Conservation (phyloP, 2,797 vertebrate species). For the Cyprinella venusta region DNA sequence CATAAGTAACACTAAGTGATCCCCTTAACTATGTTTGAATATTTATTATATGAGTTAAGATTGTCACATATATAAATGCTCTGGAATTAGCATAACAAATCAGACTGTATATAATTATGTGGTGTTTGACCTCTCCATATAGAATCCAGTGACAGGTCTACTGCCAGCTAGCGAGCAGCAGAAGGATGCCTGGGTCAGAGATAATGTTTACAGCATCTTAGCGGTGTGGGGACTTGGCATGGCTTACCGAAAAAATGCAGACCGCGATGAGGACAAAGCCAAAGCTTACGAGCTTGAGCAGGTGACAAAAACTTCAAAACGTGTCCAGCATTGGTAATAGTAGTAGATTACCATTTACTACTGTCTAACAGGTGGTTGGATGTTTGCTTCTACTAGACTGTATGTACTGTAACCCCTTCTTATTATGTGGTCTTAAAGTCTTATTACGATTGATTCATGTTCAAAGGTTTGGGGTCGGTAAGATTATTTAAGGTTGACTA, state of each 20-base stretch:
- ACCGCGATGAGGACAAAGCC: slow-evolving; percentile 97
- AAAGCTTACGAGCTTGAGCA: slow-evolving; percentile 98
- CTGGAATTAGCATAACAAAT: not conserved
- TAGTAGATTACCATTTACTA: not conserved
- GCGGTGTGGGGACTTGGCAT: slow-evolving; percentile 97
- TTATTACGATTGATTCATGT: not conserved
- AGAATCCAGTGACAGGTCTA: slow-evolving; percentile 96
- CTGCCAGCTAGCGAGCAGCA: slow-evolving; percentile 89
- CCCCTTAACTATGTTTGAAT: too few relatives aligned
- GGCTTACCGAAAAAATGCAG: slow-evolving; percentile 98
- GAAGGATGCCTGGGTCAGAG: slow-evolving; percentile 96
- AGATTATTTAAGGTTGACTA: not conserved
- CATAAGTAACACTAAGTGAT: too few relatives aligned
- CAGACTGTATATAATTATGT: not conserved
- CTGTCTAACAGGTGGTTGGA: not conserved
- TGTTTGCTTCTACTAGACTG: not conserved
- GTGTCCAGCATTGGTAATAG: not conserved
- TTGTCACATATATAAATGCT: not conserved
- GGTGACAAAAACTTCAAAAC: slow-evolving; percentile 73
- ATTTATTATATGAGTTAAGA: not conserved
- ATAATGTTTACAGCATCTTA: slow-evolving; percentile 96
- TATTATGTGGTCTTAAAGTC: not conserved
- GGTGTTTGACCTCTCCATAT: slow-evolving; percentile 33
- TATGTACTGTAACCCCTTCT: not conserved
- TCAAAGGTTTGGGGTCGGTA: not conserved